Evolutionary conservation across 2,888 invertebrate genomes (phyloP).

Genomic region (Blastobasis adustella): DNA sequence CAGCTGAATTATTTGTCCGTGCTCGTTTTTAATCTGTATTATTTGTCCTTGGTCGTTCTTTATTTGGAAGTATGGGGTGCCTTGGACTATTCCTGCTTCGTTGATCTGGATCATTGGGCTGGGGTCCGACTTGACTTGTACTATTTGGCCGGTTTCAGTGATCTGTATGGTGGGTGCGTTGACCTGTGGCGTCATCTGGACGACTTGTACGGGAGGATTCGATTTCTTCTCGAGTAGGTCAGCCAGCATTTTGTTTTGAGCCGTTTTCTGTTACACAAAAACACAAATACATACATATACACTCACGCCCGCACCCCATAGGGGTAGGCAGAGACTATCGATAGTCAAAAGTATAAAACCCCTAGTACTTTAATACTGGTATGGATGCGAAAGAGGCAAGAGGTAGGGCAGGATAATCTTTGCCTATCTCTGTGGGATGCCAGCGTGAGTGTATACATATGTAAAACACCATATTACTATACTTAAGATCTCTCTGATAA

Average conservation of each 20-base stretch:
- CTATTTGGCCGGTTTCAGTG: constrained; percentile 64
- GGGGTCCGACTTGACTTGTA: constrained; percentile 55
- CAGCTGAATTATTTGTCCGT: constrained; percentile 61
- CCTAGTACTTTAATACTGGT: no score
- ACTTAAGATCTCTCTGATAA: no score
- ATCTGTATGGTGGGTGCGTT: constrained; percentile 67
- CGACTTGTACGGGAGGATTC: constrained; percentile 67
- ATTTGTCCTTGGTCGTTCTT: constrained; percentile 65
- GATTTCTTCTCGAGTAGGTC: constrained; percentile 87
- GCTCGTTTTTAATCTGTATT: constrained; percentile 60
- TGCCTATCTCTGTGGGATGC: no score
- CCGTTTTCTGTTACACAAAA: constrained; percentile 43
- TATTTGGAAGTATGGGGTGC: constrained; percentile 54
- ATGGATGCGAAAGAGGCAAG: no score
- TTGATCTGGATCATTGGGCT: constrained; percentile 52
- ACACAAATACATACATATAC: no score
- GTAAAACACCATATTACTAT: no score
- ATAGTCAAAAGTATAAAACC: no score
- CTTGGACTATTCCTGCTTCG: constrained; percentile 23
- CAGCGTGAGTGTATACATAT: no score
- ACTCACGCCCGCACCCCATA: no score
- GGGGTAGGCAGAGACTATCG: no score
- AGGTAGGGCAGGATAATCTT: no score
- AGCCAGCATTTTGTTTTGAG: constrained; percentile 85
- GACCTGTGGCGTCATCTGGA: constrained; percentile 60